phyloP scores from a whole-genome alignment of 2,113 vertebrate genomes.

The Rhea pennata region DNA sequence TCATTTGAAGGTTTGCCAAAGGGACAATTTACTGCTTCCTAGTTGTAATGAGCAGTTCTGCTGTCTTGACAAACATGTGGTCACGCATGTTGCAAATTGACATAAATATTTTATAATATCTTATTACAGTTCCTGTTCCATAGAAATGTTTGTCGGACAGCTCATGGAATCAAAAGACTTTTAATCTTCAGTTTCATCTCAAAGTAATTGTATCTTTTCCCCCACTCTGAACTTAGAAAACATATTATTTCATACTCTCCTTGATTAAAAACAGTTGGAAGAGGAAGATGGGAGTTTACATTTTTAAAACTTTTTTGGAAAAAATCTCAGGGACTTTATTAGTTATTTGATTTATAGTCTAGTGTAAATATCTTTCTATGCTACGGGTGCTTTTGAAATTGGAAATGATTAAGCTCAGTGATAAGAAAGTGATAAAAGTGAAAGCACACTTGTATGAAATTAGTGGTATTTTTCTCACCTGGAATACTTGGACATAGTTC shows the following conservation, averaged over 20 bases:
- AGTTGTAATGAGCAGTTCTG: conserved; percentile 14
- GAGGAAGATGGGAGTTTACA: not conserved
- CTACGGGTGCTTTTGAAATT: not conserved
- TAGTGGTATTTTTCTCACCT: conserved; percentile 19
- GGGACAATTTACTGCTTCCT: conserved; percentile 60
- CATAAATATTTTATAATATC: conserved; percentile 32
- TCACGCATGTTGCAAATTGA: not conserved
- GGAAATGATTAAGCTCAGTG: not conserved
- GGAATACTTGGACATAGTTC: not conserved
- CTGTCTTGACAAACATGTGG: conserved; percentile 29
- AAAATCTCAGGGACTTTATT: conserved; percentile 9
- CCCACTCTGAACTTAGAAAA: not conserved
- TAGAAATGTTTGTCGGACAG: conserved; percentile 19
- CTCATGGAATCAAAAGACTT: not conserved
- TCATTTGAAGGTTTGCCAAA: conserved; percentile 63
- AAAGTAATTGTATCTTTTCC: not conserved
- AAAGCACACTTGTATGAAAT: not conserved
- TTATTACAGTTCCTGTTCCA: conserved; percentile 39
- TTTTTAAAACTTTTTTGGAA: not conserved
- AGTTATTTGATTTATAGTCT: conserved; percentile 23
- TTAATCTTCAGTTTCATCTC: conserved; percentile 11
- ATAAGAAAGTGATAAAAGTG: not conserved
- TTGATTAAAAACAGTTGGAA: conserved; percentile 58
- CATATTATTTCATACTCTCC: conserved; percentile 5
- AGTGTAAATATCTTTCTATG: not conserved